Base-by-base conservation (phyloP, 2,888 invertebrate species). In the Luperina nickerlii region DNA sequence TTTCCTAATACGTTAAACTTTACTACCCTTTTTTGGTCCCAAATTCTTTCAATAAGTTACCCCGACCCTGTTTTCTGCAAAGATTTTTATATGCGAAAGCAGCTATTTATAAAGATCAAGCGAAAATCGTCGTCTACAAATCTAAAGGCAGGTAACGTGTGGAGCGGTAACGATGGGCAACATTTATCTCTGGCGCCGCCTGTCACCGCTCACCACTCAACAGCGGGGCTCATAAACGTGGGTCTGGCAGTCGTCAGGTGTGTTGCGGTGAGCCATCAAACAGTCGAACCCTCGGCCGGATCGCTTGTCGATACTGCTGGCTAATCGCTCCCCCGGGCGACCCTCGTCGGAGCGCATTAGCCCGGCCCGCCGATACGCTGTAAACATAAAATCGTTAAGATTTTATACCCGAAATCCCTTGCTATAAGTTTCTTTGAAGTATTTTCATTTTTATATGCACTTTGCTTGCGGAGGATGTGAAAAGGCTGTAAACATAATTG, bases 111-210 rank as follows among this genome's bases (percentile, higher is more conserved):
- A 88, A 88, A 81, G 89, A 84, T 85, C 85, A 87, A 77, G 71
- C 73, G 86, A 81, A 88, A 90, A 87, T 91, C 86, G 87, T 86
- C 83, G 90, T 84, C 90, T 89, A 92, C 92, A 92, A 92, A 93
- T 93, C 90, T 91, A 90, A 90, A 70, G 67, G 90, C 87, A 85
- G 90, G 75, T 78, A 77, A 60, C 77, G 71, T 73, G 74, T 90
- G 91, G 74, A 74, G 69, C 80, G 67, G 90, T 91, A 91, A 89
- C 87, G 89, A 87, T 87, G 89, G 90, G 73, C 66, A 51, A 38
- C 92, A 92, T 91, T 93, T 93, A 91, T 93, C 88, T 91, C 88
- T 69, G 73, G 80, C 87, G 86, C 91, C 90, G 78, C 65, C 88
- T 92, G 92, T 91, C 93, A 86, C 90, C 91, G 84, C 74, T 81